Evolutionary conservation across 2,797 vertebrate species (phyloP).

Genomic region (Sebastes glaucus): DNA sequence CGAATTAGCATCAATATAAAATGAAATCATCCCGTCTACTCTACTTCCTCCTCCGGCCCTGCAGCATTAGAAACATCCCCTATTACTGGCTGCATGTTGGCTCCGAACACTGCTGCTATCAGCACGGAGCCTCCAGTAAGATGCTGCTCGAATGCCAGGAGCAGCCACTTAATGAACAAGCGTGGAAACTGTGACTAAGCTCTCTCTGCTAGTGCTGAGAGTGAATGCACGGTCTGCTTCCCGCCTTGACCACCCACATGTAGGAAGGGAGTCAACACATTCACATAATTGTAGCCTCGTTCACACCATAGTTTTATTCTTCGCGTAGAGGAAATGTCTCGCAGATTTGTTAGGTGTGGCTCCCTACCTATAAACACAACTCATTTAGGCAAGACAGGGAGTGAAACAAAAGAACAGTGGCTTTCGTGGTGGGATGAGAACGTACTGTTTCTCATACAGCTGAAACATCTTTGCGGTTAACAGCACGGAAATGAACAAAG

Average conservation of each 20-base stretch:
- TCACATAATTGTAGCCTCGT: slow-evolving; percentile 18
- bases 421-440: neutral
- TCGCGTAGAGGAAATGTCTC: slow-evolving; percentile 39
- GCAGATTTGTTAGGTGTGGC: slow-evolving; percentile 15
- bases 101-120: slow-evolving; percentile 17
- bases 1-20: slow-evolving; percentile 21
- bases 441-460: neutral
- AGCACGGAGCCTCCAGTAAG: slow-evolving; percentile 52
- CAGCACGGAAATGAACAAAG: slow-evolving; percentile 7
- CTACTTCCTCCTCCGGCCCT: slow-evolving; percentile 5
- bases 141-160: slow-evolving; percentile 69
- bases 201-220: slow-evolving; percentile 35
- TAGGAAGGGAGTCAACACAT: slow-evolving; percentile 45
- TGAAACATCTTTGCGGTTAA: slow-evolving; percentile 23
- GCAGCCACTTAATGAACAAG: slow-evolving; percentile 79
- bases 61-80: neutral
- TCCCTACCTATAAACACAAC: neutral
- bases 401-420: slow-evolving; percentile 6
- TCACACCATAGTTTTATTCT: slow-evolving; percentile 41
- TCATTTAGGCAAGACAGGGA: neutral
- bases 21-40: slow-evolving; percentile 19
- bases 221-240: slow-evolving; percentile 50
- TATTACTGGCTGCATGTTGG: slow-evolving; percentile 24
- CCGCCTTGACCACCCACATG: slow-evolving; percentile 67
- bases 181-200: slow-evolving; percentile 76